Percentiles rank a stretch among this genome's conserved stretches.
These are phyloP conservation scores for Sanderia malayensis DNA, from an alignment of 30 jellyfish, hydroid and myxozoan species.

Conservation along the genomic window DNA sequence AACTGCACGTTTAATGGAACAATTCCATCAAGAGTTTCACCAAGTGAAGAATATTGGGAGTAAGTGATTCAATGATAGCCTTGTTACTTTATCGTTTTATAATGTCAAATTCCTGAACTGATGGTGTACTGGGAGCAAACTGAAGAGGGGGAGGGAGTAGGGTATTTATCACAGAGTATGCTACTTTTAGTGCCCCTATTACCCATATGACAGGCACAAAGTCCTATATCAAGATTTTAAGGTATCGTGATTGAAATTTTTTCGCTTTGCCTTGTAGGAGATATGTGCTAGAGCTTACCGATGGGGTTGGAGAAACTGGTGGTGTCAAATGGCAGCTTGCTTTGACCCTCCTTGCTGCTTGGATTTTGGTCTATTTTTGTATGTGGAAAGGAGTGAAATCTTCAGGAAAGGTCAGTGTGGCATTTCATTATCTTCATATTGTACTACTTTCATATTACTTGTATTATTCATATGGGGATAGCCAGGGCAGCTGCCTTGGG, in stretches of 20 bases:
- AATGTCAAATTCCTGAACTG: too few species aligned
- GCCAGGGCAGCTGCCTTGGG: neutral
- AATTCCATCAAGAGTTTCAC: slow-evolving; percentile 41
- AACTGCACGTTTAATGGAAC: slow-evolving; percentile 38
- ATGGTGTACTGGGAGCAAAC: too few species aligned
- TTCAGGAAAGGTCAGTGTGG: slow-evolving; percentile 69
- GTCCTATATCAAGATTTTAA: too few species aligned
- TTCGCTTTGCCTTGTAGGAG: too few species aligned
- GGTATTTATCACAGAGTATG: too few species aligned
- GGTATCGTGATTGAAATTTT: too few species aligned
- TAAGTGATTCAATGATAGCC: slow-evolving; percentile 19
- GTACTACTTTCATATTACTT: neutral
- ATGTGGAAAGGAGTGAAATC: slow-evolving; percentile 86
- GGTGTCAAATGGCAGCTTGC: slow-evolving; percentile 76
- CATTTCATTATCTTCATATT: neutral
- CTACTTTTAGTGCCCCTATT: too few species aligned
- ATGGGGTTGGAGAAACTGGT: slow-evolving; percentile 68
- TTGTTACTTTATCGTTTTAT: too few species aligned
- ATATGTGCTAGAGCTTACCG: slow-evolving; percentile 56
- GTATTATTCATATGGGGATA: neutral
- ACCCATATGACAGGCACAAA: too few species aligned
- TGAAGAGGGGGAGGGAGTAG: too few species aligned
- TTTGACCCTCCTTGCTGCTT: slow-evolving; percentile 56
- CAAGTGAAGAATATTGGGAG: slow-evolving; percentile 65
- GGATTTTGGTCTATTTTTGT: slow-evolving; percentile 68